Percentiles rank a stretch among this genome's conserved stretches.
Evolutionary conservation across 2,888 invertebrate genomes (phyloP).

Genomic region (Phytoseiulus persimilis): DNA sequence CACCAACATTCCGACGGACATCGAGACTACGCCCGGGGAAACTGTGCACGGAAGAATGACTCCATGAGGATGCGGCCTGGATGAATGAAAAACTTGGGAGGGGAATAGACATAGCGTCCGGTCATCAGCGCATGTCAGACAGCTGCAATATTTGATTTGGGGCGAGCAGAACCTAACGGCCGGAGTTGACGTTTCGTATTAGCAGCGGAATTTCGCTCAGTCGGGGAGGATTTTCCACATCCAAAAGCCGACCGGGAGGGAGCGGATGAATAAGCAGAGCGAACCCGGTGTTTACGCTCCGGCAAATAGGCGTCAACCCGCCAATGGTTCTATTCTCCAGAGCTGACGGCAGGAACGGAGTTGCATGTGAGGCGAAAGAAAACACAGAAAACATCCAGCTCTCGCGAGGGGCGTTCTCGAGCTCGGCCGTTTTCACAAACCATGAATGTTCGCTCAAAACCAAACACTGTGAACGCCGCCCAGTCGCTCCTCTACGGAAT

Average conservation of each 20-base stretch:
- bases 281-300: background rate
- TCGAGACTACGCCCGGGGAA: background rate
- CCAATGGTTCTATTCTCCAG: too few species aligned
- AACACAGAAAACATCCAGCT: too few species aligned
- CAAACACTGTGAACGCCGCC: too few species aligned
- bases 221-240: background rate
- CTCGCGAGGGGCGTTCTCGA: too few species aligned
- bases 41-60: background rate
- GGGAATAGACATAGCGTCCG: background rate
- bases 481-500: too few species aligned
- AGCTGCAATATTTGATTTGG: background rate
- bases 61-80: too few species aligned
- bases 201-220: background rate
- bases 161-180: background rate
- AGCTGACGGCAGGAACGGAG: too few species aligned
- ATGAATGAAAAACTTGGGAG: background rate
- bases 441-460: too few species aligned
- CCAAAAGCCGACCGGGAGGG: background rate
- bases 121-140: background rate
- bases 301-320: background rate
- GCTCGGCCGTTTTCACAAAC: too few species aligned
- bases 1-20: background rate
- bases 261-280: background rate
- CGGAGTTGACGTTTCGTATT: background rate
- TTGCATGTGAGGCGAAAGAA: too few species aligned